Base-by-base conservation (phyloP, 2,113 vertebrate species). In the Hippocampus mohnikei region DNA sequence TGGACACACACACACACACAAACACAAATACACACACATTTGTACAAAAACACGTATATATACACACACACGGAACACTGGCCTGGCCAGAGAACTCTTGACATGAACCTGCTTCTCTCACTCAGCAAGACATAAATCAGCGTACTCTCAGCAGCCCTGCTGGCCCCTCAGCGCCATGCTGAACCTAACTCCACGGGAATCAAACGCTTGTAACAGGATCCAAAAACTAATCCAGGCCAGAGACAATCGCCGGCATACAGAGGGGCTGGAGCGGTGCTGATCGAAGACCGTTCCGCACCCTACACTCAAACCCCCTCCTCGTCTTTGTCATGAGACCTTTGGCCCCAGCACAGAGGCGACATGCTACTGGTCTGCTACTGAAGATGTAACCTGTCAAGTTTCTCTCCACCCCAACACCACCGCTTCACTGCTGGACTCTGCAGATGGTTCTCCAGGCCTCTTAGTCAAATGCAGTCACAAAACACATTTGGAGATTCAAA, bases 91-190 rank as follows among this genome's bases (percentile, higher is more conserved):
- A 89, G 89, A 89, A 88, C 90, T 90, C 88, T 37, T 87, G 87
- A 79, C 89, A 90, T 88, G 88, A 93, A 92, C 91, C 92, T 93
- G 92, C 91, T 92, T 88, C 85, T 88, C 90, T 92, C 91, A 92
- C 89, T 92, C 90, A 92, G 87, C 87, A 83, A 88, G 77, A 81
- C 88, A 90, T 91, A 93, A 92, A 92, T 91, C 92, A 91, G 72
- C 16, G 63, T 72, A 77, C 87, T 88, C 81, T 89, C 88, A 85
- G 86, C 90, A 68, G 81, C 88, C 66, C 86, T 84, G 84, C 82
- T 79, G 83, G 85, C 81, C 80, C 58, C 80, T 87, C 88, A 83
- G 84, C 83, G 79, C 82, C 89, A 85, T 81, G 85, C 89, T 88
- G 85, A 87, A 88, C 88, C 87, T 84, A 80, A 89, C 90, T 90